Base-by-base conservation (phyloP, 2,797 vertebrate species). In the Meriones psammophilus region DNA sequence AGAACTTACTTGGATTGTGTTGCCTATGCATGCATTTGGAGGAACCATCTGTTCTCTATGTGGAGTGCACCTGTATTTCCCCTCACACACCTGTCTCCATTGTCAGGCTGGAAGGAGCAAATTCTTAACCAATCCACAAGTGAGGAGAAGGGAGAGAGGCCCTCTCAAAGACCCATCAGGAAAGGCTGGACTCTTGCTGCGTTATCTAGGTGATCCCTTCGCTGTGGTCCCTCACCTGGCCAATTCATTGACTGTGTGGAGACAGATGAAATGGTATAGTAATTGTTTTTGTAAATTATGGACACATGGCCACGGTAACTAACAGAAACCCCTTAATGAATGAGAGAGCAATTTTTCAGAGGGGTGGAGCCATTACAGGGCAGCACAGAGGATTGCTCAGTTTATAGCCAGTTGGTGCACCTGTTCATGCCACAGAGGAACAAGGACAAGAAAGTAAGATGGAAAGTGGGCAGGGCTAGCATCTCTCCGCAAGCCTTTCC, bases 171-270 rank as follows among this genome's bases (percentile, higher is more conserved):
- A 39, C 28, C 28, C 50, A 71, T 3, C 3, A 42, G 62, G 15
- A 80, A 1, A 22, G 50, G n/a, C 12, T 56, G 42, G 8, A 56
- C 3, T 1, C 26, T 22, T 0, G 3, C 0, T 0, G 4, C 0
- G 3, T 4, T 0, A 0, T 7, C 64, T 36, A 24, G 15, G 39
- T 9, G 13, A 6, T 22, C 13, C 3, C 13, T 68, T 20, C 28
- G 26, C 83, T 1, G 0, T 0, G 6, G 8, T 56, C 33, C n/a
- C 68, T 86, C 9, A 18, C 0, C 0, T 6, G 50, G 14, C 13
- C 12, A 28, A 54, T 90, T 58, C 36, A 2, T 1, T 36, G 8
- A 5, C n/a, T 1, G 2, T 12, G 1, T 18, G 17, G 33, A 88
- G 36, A 17, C 0, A 30, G 17, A 71, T 33, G 2, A 39, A 73